Evolutionary conservation across 2,797 vertebrate species (phyloP).

Genomic region (Acanthurus leucopareius): DNA sequence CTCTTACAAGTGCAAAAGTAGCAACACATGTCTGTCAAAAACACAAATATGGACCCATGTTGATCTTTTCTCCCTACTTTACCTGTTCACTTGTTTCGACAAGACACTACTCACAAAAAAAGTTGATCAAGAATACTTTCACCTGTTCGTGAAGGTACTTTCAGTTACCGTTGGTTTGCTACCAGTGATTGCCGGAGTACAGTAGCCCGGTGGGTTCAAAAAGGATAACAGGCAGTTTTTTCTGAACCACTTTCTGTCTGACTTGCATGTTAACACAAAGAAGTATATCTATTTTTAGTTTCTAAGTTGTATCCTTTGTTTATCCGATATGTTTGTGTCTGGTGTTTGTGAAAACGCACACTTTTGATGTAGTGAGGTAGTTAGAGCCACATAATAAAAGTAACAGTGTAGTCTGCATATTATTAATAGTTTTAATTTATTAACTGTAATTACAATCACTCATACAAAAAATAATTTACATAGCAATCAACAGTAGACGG

Average conservation of each 20-base stretch:
- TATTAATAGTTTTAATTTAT: slow-evolving; percentile 33
- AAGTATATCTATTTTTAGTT: too few species aligned
- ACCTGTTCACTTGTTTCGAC: background rate
- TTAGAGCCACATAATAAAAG: background rate
- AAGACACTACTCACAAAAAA: slow-evolving; percentile 17
- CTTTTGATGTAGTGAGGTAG: background rate
- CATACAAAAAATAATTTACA: slow-evolving; percentile 30
- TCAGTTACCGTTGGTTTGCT: slow-evolving; percentile 50
- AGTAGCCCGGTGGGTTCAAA: slow-evolving; percentile 62
- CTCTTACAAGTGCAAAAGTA: slow-evolving; percentile 67
- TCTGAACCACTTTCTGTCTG: too few species aligned
- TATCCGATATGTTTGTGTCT: too few species aligned
- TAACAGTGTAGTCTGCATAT: background rate
- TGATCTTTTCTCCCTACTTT: background rate
- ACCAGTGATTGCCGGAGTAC: slow-evolving; percentile 65
- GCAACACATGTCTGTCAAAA: background rate
- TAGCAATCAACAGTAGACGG: slow-evolving; percentile 21
- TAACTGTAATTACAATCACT: background rate
- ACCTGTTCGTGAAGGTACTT: slow-evolving; percentile 66
- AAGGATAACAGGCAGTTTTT: background rate
- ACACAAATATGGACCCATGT: background rate
- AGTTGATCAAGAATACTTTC: slow-evolving; percentile 68
- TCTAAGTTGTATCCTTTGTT: too few species aligned
- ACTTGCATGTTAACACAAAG: too few species aligned
- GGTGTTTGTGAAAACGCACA: too few species aligned